Evolutionary conservation across 2,113 vertebrate genomes (phyloP), one percentile per base, ranked within the genome.

Genomic region (Bolborhynchus lineola): DNA sequence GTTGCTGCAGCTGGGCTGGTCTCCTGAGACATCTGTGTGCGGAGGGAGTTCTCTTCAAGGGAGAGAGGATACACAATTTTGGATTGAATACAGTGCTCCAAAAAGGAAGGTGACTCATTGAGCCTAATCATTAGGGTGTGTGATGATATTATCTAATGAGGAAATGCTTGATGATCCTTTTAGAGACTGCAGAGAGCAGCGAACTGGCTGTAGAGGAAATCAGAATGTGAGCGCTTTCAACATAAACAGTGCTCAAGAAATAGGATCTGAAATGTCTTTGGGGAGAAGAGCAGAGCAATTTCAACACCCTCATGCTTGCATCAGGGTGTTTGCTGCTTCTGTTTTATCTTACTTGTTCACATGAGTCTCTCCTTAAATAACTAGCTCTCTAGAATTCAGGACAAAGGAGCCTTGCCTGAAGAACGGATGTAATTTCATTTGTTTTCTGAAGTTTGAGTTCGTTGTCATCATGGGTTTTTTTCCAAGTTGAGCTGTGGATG

Each of bases 141-240:
- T 86, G 95, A 95, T 95, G 97, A 96, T 96, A 93, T 93, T 96
- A 96, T 97, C 95, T 96, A 95, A 97, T 90, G 95, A 97, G 97
- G 97, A 97, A 97, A 96, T 12, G 39, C 72, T 93, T 92, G 95
- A 97, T 94, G 93, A 90, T 87, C 92, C 95, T 96, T 95, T 96
- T 93, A 92, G 93, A 96, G 95, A 94, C 90, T 96, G 93, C 92
- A 93, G 71, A 91, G 90, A 84, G 80, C 86, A 74, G 83, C 31
- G 76, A 93, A 92, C 71, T 95, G 95, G 69, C 92, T 70, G 37
- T 59, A 86, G 85, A 97, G 95, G 93, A 92, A 95, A 97, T 84
- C 75, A 94, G 82, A 96, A 81, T 93, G 63, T 53, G 88, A 92
- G 49, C 13, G 2, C 94, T 97, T 91, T 97, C 47, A 18, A 95